A percentile compares a stretch with the other conserved stretches of the same genome.
phyloP scores from a whole-genome alignment of 2,113 vertebrate species.

The Apistogramma diplotaenia region DNA sequence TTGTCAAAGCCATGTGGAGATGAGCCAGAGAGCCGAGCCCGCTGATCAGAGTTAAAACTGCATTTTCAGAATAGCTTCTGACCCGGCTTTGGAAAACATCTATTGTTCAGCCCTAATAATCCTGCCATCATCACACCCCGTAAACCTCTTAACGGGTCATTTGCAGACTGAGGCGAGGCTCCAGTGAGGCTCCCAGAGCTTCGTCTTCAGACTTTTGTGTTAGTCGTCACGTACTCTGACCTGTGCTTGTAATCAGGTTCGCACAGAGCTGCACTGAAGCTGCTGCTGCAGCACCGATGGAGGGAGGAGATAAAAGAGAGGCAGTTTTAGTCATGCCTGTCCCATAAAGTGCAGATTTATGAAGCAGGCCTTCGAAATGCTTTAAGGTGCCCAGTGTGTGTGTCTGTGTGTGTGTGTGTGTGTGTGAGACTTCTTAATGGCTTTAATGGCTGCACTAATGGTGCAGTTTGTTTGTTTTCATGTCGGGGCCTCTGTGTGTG shows the following conservation, averaged over 20 bases:
- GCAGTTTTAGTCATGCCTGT: slow-evolving; percentile 10
- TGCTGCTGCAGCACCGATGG: neutral
- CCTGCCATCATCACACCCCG: neutral
- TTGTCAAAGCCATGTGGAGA: too few relatives aligned
- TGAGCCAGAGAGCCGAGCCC: too few relatives aligned
- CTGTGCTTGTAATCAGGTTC: neutral
- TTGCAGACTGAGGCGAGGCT: neutral
- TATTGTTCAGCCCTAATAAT: neutral
- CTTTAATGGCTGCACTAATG: slow-evolving; percentile 14
- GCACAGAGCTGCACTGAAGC: neutral
- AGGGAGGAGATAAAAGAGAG: neutral
- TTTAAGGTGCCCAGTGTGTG: neutral
- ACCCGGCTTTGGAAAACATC: neutral
- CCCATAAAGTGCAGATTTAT: slow-evolving; percentile 23
- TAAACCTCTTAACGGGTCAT: neutral
- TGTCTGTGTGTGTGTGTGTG: neutral
- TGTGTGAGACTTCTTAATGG: neutral
- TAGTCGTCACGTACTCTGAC: neutral
- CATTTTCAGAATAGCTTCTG: neutral
- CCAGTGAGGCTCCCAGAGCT: too few relatives aligned
- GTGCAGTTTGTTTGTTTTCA: slow-evolving; percentile 1
- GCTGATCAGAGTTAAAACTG: neutral
- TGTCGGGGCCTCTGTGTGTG: neutral
- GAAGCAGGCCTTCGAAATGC: neutral
- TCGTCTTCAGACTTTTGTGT: neutral